Conservation (phyloP, 1,140 invertebrate species). For the Ceratoteleas bidentatus region DNA sequence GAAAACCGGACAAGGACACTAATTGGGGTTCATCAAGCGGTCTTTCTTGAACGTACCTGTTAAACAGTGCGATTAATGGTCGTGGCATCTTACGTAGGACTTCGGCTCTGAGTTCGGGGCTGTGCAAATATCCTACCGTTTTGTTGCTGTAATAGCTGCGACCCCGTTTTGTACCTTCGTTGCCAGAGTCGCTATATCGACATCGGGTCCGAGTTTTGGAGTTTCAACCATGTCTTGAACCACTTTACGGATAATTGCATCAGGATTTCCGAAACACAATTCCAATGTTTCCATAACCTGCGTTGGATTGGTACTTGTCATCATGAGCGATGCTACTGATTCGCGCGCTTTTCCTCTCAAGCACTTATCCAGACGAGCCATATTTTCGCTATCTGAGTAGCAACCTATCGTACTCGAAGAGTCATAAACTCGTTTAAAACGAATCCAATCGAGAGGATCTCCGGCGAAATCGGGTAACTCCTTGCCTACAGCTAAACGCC, state of each 20-base stretch:
- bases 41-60: neutral
- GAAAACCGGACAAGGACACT: too few species aligned
- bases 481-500: neutral
- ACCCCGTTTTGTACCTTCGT: slow-evolving; percentile 19
- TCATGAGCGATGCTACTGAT: neutral
- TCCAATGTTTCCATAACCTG: slow-evolving; percentile 22
- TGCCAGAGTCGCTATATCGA: slow-evolving; percentile 1
- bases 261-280: slow-evolving; percentile 18
- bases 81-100: slow-evolving; percentile 5
- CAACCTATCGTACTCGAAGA: neutral
- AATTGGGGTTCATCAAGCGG: too few species aligned
- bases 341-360: slow-evolving; percentile 16
- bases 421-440: slow-evolving; percentile 18
- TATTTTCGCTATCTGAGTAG: slow-evolving; percentile 13
- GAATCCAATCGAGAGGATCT: slow-evolving; percentile 7
- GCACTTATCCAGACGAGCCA: neutral
- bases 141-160: slow-evolving; percentile 1
- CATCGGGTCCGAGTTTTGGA: neutral
- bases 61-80: neutral
- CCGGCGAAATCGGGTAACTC: slow-evolving; percentile 8
- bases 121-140: neutral
- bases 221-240: neutral
- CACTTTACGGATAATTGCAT: neutral
- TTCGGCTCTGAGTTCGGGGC: neutral
- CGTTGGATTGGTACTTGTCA: neutral